phyloP scores from a whole-genome alignment of 1,140 invertebrate genomes.

The Bombus affinis region DNA sequence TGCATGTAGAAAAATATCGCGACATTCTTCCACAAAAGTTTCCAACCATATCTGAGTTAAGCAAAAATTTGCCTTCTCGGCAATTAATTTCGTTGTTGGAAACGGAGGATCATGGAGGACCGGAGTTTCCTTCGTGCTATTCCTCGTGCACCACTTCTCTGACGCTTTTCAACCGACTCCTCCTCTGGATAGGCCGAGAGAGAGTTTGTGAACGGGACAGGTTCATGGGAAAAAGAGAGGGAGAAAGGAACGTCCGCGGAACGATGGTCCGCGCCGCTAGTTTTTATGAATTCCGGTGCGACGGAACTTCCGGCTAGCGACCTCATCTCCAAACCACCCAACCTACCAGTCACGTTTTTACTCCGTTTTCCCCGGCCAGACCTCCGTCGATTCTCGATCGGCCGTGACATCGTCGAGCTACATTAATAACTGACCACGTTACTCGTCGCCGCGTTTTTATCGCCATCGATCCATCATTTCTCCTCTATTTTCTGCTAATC shows the following conservation, averaged over 20 bases:
- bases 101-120: constrained; percentile 16
- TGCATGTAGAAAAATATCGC: background rate
- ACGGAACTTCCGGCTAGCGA: constrained; percentile 71
- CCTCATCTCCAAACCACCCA: constrained; percentile 65
- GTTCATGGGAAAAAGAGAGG: constrained; percentile 22
- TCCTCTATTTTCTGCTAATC: constrained; percentile 50
- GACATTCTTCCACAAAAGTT: background rate
- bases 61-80: constrained; percentile 20
- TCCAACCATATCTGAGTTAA: background rate
- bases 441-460: constrained; percentile 52
- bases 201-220: constrained; percentile 33
- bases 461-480: constrained; percentile 47
- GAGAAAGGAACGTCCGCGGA: constrained; percentile 46
- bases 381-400: constrained; percentile 53
- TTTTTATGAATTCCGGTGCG: constrained; percentile 74
- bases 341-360: constrained; percentile 44
- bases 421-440: constrained; percentile 55
- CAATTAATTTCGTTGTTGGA: constrained; percentile 25
- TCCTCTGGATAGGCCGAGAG: constrained; percentile 9
- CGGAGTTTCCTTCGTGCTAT: constrained; percentile 18
- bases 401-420: constrained; percentile 47
- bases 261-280: constrained; percentile 51
- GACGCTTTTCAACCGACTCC: constrained; percentile 38
- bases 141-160: constrained; percentile 19
- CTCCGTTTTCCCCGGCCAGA: constrained; percentile 20